These are phyloP conservation scores for Hydrozoanthus gracilis DNA, from an alignment of 92 coral and sea anemone species.

Conservation along the genomic window DNA sequence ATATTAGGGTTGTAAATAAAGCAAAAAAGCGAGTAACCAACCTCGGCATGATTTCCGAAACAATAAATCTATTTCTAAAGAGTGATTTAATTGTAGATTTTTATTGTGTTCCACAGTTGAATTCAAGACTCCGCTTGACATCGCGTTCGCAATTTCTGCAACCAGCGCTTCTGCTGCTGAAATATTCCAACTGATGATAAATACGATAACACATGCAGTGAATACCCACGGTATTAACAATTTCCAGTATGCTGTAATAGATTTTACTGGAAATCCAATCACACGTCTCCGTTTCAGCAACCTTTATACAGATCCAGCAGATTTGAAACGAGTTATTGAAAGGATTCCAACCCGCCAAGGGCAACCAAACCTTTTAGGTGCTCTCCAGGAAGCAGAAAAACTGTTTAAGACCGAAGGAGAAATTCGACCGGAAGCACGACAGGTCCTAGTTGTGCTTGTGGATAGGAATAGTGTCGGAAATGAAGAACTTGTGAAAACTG, in stretches of 20 bases:
- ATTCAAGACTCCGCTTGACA: slow-evolving; percentile 40
- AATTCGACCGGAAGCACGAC: slow-evolving; percentile 73
- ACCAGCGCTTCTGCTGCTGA: slow-evolving; percentile 45
- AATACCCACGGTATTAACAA: slow-evolving; percentile 72
- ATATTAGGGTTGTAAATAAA: too few relatives aligned
- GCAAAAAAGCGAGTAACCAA: too few relatives aligned
- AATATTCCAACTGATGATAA: slow-evolving; percentile 47
- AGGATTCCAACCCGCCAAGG: slow-evolving; percentile 64
- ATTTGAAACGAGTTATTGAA: slow-evolving; percentile 61
- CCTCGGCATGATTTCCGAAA: too few relatives aligned
- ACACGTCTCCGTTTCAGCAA: slow-evolving; percentile 72
- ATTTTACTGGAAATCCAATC: slow-evolving; percentile 72
- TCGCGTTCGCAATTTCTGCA: slow-evolving; percentile 61
- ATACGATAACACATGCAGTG: slow-evolving; percentile 54
- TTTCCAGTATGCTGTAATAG: slow-evolving; percentile 81
- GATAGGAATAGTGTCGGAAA: slow-evolving; percentile 70
- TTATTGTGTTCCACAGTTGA: background rate
- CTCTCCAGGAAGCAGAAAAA: slow-evolving; percentile 67
- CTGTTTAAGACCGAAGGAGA: slow-evolving; percentile 65
- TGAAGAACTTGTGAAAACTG: slow-evolving; percentile 61
- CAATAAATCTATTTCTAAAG: too few relatives aligned
- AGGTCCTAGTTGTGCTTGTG: slow-evolving; percentile 74
- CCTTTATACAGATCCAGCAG: slow-evolving; percentile 62
- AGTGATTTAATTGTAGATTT: background rate
- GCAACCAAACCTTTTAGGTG: slow-evolving; percentile 67